Conservation (phyloP, 2,113 vertebrate genomes). For the Stigmatopora argus region DNA sequence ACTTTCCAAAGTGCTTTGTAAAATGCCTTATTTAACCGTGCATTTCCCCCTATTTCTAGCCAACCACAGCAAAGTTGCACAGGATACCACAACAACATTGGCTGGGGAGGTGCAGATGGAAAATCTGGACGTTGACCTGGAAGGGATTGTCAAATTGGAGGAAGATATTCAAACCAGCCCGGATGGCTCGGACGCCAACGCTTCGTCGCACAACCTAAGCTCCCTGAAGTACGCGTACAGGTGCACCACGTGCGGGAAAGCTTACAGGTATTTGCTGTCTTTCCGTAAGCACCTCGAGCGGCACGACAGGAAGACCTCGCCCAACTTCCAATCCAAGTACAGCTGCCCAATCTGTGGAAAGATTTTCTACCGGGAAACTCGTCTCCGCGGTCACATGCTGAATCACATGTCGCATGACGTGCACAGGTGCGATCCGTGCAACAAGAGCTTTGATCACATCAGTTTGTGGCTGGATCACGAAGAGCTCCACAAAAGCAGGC, state of each 20-base stretch:
- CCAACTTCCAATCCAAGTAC: background rate
- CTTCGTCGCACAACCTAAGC: background rate
- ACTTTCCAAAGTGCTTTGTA: background rate
- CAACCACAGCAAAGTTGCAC: background rate
- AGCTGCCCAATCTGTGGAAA: constrained; percentile 53
- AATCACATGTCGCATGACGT: constrained; percentile 20
- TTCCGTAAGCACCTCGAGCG: constrained; percentile 54
- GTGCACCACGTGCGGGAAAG: constrained; percentile 61
- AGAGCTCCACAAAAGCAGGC: constrained; percentile 44
- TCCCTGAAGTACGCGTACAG: constrained; percentile 16
- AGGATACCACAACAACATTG: background rate
- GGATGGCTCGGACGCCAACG: background rate
- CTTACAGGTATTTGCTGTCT: constrained; percentile 51
- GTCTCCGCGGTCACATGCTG: constrained; percentile 43
- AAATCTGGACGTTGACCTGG: background rate
- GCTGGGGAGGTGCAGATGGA: background rate
- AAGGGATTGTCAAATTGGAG: background rate
- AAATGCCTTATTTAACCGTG: constrained; percentile 3
- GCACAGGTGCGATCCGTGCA: constrained; percentile 51
- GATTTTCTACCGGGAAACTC: constrained; percentile 27
- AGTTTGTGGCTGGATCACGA: constrained; percentile 37
- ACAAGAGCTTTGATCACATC: constrained; percentile 38
- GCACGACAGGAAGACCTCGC: background rate
- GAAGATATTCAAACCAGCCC: background rate
- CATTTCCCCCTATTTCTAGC: constrained; percentile 5